Percentiles rank a stretch among this genome's conserved stretches.
phyloP scores from a whole-genome alignment of 2,888 invertebrate genomes.

The Elysia crispata region DNA sequence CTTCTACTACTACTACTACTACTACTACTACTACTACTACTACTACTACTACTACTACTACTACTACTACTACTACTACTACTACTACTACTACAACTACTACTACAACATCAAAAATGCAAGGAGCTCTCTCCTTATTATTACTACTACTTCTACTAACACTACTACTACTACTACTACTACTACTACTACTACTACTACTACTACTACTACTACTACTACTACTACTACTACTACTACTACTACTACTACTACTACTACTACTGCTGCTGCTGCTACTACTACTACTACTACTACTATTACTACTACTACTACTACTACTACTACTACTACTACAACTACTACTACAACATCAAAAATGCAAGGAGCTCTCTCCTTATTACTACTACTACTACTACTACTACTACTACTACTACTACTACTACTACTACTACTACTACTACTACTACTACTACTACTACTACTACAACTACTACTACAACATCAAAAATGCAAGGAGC shows the following conservation, averaged over 20 bases:
- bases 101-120: background rate
- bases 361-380: no score
- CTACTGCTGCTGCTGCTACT: conserved; percentile 20
- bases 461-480: conserved; percentile 28
- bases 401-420: conserved; percentile 25
- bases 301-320: conserved; percentile 12
- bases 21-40: no score
- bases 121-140: no score
- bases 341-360: background rate
- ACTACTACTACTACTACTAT: conserved; percentile 16
- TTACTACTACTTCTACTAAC: conserved; percentile 7
- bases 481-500: no score
- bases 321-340: conserved; percentile 28
- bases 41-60: no score
- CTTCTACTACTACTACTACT: no score
- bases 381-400: conserved; percentile 14
- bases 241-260: conserved; percentile 30
- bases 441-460: conserved; percentile 28
- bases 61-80: no score
- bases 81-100: conserved; percentile 6
- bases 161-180: conserved; percentile 23
- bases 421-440: conserved; percentile 18
- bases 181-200: conserved; percentile 19
- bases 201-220: no score
- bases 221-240: conserved; percentile 16